A percentile compares a stretch with the other conserved stretches of the same genome.
Evolutionary conservation across 1,140 invertebrate genomes (phyloP).

Genomic region (Thrips palmi): DNA sequence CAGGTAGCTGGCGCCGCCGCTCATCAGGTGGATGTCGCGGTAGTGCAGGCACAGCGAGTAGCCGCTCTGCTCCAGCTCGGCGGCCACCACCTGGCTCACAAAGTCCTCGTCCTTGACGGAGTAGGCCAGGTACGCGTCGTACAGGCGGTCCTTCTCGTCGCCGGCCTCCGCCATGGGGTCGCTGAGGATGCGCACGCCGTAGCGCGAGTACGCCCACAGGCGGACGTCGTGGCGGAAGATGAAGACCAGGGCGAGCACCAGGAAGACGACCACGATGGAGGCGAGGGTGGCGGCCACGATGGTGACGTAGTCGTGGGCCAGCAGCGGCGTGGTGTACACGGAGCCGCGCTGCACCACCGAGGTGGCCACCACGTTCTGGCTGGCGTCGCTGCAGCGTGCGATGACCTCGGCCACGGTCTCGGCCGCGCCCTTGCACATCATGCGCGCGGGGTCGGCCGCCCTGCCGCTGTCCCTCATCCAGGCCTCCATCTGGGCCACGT

Average conservation of each 20-base stretch:
- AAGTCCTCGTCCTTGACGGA: constrained; percentile 70
- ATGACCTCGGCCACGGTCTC: constrained; percentile 36
- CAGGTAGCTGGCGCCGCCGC: constrained; percentile 37
- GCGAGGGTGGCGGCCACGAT: constrained; percentile 52
- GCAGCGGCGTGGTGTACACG: constrained; percentile 29
- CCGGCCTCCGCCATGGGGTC: constrained; percentile 31
- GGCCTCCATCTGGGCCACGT: constrained; percentile 37
- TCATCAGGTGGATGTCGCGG: constrained; percentile 46
- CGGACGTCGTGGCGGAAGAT: constrained; percentile 55
- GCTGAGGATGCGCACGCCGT: constrained; percentile 51
- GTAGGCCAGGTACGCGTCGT: constrained; percentile 76
- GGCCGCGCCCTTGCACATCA: constrained; percentile 31
- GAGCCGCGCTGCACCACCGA: constrained; percentile 38
- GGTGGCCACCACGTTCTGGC: constrained; percentile 38
- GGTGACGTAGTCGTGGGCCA: constrained; percentile 44
- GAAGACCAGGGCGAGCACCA: constrained; percentile 46
- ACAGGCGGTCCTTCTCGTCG: constrained; percentile 50
- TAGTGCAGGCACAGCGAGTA: constrained; percentile 56
- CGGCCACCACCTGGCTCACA: constrained; percentile 52
- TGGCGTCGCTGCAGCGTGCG: constrained; percentile 36
- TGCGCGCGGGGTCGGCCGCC: constrained; percentile 31
- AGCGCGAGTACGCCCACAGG: constrained; percentile 52
- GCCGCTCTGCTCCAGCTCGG: constrained; percentile 57
- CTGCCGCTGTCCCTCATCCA: constrained; percentile 41
- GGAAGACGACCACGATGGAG: constrained; percentile 46